A percentile compares a stretch with the other conserved stretches of the same genome.
These are phyloP conservation scores for Cyanocitta stelleri DNA, from an alignment of 2,113 vertebrate species.

Conservation along the genomic window DNA sequence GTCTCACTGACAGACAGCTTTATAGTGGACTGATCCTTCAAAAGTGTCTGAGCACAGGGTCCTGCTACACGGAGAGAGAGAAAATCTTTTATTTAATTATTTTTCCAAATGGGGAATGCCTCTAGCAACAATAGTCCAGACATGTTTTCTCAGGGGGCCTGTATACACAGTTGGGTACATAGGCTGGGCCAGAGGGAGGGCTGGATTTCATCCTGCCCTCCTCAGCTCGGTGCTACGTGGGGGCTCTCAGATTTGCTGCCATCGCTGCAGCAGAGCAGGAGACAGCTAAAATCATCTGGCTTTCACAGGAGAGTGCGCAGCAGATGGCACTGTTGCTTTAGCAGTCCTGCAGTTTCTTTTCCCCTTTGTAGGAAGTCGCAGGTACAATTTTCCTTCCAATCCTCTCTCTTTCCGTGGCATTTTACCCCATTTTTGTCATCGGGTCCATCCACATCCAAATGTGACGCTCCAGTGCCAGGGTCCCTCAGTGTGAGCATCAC, in stretches of 20 bases:
- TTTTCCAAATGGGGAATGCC: background rate
- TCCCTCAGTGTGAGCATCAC: background rate
- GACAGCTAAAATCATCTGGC: background rate
- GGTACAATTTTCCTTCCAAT: background rate
- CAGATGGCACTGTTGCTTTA: constrained; percentile 70
- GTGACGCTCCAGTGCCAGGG: background rate
- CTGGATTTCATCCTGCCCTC: background rate
- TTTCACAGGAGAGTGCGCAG: background rate
- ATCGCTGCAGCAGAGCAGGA: background rate
- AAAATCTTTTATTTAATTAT: background rate
- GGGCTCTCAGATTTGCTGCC: background rate
- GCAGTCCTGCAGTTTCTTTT: background rate
- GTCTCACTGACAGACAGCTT: background rate
- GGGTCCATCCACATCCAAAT: background rate
- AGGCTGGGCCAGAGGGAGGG: fast-evolving
- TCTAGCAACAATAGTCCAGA: background rate
- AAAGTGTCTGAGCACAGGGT: background rate
- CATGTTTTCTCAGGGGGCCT: background rate
- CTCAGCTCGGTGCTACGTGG: background rate
- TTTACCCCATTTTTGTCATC: constrained; percentile 28
- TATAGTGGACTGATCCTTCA: background rate
- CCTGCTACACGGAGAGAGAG: background rate
- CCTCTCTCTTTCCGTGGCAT: background rate
- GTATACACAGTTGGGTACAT: too few relatives aligned
- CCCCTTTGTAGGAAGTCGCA: background rate